A percentile compares a stretch with the other conserved stretches of the same genome.
phyloP scores from a whole-genome alignment of 2,797 vertebrate genomes.

The Morus bassanus region DNA sequence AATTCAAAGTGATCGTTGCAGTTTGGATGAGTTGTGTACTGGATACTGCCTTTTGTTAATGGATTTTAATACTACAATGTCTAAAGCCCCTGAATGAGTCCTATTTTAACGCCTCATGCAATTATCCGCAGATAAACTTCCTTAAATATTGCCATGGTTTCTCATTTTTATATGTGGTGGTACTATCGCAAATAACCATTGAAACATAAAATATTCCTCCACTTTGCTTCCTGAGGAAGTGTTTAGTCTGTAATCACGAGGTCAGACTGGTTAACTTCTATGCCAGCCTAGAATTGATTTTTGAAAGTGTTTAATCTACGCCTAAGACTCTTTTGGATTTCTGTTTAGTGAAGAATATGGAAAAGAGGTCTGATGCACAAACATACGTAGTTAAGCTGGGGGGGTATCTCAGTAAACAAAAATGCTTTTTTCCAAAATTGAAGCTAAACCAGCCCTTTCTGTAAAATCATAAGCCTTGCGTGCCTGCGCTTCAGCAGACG shows the following conservation, averaged over 20 bases:
- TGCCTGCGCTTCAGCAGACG: not conserved
- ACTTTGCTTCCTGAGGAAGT: constrained; percentile 21
- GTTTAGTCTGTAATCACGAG: not conserved
- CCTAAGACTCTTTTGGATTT: not conserved
- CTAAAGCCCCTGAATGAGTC: not conserved
- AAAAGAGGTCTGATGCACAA: not conserved
- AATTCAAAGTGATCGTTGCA: not conserved
- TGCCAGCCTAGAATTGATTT: constrained; percentile 53
- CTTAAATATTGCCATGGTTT: not conserved
- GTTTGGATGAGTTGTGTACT: not conserved
- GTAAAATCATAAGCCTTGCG: not conserved
- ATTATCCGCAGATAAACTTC: not conserved
- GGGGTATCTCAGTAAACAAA: not conserved
- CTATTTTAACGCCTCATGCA: not conserved
- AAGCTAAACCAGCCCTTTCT: not conserved
- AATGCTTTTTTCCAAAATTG: not conserved
- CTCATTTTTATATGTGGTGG: not conserved
- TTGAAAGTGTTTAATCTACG: constrained; percentile 18
- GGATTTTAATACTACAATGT: not conserved
- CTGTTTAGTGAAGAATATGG: not conserved
- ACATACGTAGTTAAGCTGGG: rapidly evolving
- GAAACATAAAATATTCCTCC: constrained; percentile 24
- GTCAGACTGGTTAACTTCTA: constrained; percentile 47
- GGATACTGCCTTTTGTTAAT: not conserved
- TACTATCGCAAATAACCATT: not conserved